Evolutionary conservation across 2,888 invertebrate genomes (phyloP).

Genomic region (Odontomyia ornata): DNA sequence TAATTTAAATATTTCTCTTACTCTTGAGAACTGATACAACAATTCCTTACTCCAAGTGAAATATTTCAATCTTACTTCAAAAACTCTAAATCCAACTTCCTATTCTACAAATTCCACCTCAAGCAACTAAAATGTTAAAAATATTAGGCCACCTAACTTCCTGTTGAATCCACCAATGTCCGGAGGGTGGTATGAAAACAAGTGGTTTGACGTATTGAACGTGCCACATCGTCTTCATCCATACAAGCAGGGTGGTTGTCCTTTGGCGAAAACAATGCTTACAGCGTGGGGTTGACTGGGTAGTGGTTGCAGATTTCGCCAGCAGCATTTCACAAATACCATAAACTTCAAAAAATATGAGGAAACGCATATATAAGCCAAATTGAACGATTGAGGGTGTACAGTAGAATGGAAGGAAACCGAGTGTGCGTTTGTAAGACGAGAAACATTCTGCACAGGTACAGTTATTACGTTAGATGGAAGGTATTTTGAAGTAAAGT

Average conservation of each 20-base stretch:
- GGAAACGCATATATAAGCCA: slow-evolving; percentile 45
- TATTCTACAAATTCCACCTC: too few relatives aligned
- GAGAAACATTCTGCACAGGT: neutral
- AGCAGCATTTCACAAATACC: slow-evolving; percentile 41
- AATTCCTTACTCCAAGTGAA: too few relatives aligned
- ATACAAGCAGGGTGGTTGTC: too few relatives aligned
- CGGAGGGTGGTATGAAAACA: neutral
- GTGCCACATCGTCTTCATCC: slow-evolving; percentile 4
- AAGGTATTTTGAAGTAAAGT: slow-evolving; percentile 44
- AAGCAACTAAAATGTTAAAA: slow-evolving; percentile 17
- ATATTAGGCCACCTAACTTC: neutral
- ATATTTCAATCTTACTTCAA: too few relatives aligned
- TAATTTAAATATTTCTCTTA: too few relatives aligned
- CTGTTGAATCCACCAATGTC: neutral
- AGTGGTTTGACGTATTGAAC: slow-evolving; percentile 30
- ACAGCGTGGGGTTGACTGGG: neutral
- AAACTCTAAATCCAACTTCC: too few relatives aligned
- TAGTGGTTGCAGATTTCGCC: neutral
- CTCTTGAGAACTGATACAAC: too few relatives aligned
- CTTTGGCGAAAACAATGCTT: slow-evolving; percentile 8
- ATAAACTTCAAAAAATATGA: slow-evolving; percentile 50
- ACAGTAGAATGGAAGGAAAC: neutral
- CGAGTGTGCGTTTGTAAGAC: neutral
- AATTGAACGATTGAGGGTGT: neutral
- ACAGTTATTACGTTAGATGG: slow-evolving; percentile 15